Percentiles rank a stretch among this genome's conserved stretches.
Evolutionary conservation across 2,797 vertebrate genomes (phyloP).

Genomic region (Periparus ater): DNA sequence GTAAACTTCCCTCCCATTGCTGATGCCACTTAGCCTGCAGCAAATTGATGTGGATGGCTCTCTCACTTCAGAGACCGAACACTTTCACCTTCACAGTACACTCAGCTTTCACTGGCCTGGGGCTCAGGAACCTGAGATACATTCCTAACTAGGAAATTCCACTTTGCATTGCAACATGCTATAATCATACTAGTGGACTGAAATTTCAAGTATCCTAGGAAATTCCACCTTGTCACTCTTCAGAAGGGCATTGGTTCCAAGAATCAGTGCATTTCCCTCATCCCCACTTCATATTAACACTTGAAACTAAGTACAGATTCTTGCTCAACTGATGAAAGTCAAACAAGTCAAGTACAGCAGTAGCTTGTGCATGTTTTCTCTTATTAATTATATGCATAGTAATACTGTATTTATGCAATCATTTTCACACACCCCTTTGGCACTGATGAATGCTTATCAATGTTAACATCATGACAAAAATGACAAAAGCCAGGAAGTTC

Average conservation of each 20-base stretch:
- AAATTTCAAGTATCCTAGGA: slow-evolving; percentile 73
- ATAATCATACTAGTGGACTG: slow-evolving; percentile 35
- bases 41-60: slow-evolving; percentile 77
- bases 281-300: slow-evolving; percentile 58
- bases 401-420: slow-evolving; percentile 55
- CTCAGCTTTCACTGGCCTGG: slow-evolving; percentile 63
- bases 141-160: slow-evolving; percentile 70
- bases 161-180: slow-evolving; percentile 55
- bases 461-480: slow-evolving; percentile 45
- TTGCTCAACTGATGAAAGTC: slow-evolving; percentile 62
- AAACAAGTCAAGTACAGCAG: slow-evolving; percentile 55
- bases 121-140: slow-evolving; percentile 73
- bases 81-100: slow-evolving; percentile 73
- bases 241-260: slow-evolving; percentile 63
- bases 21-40: slow-evolving; percentile 73
- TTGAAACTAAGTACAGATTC: slow-evolving; percentile 47
- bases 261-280: slow-evolving; percentile 60
- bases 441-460: slow-evolving; percentile 36
- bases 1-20: slow-evolving; percentile 65
- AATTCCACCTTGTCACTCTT: slow-evolving; percentile 75
- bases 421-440: slow-evolving; percentile 44
- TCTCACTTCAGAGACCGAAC: slow-evolving; percentile 61
- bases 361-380: slow-evolving; percentile 4
- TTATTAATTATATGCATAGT: slow-evolving; percentile 68
- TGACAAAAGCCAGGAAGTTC: slow-evolving; percentile 28